Conservation (phyloP, 2,888 invertebrate species). For the Megalurothrips usitatus region DNA sequence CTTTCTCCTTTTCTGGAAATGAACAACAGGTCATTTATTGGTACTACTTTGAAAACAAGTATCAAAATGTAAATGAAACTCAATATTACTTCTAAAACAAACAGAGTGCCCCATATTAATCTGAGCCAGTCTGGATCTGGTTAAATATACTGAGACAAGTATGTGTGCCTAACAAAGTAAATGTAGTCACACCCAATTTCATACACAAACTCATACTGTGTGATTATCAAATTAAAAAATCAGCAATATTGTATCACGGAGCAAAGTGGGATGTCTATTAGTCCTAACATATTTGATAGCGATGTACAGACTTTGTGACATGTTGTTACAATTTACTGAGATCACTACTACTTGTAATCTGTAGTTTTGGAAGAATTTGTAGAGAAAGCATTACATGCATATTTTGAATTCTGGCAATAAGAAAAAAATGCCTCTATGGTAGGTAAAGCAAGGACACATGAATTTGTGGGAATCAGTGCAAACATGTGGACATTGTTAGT, state of each 20-base stretch:
- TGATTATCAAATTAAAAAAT: slow-evolving; percentile 27
- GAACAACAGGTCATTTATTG: neutral
- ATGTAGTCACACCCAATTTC: no score
- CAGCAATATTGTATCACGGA: no score
- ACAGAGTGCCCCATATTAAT: no score
- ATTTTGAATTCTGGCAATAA: neutral
- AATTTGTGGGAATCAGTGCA: neutral
- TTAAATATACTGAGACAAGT: no score
- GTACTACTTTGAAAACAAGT: neutral
- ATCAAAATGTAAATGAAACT: no score
- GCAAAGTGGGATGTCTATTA: no score
- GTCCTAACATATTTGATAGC: neutral
- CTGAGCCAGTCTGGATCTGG: no score
- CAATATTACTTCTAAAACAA: no score
- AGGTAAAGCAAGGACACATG: neutral
- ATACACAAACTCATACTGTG: neutral
- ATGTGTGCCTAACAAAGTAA: no score
- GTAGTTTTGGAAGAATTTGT: neutral
- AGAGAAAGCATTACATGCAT: slow-evolving; percentile 11
- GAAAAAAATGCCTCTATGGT: neutral
- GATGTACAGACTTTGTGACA: neutral
- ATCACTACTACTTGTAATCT: neutral
- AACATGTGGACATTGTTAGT: neutral
- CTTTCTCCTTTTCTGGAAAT: slow-evolving; percentile 71
- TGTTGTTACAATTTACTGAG: neutral